Conservation (phyloP, 2,888 invertebrate genomes). For the Andrena trimmerana region DNA sequence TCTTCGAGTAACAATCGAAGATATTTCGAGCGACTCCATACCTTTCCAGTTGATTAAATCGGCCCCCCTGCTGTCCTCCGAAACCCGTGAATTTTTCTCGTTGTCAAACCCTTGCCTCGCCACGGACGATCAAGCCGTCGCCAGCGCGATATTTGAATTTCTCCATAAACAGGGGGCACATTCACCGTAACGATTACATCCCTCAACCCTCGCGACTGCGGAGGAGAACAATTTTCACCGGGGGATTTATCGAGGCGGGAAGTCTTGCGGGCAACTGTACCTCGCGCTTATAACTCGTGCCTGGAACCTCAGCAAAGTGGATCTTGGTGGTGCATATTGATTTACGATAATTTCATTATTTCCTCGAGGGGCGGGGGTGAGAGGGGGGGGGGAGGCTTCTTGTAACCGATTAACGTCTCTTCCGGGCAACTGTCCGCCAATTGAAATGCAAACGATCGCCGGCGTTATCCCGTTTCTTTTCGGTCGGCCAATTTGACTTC, state of each 20-base stretch:
- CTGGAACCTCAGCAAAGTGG: constrained; percentile 61
- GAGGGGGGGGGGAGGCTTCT: constrained; percentile 48
- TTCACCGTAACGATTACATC: constrained; percentile 40
- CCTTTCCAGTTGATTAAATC: background rate
- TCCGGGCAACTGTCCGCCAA: constrained; percentile 70
- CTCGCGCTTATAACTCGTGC: constrained; percentile 59
- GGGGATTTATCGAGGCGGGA: constrained; percentile 42
- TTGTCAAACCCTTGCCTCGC: background rate
- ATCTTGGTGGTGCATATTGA: constrained; percentile 72
- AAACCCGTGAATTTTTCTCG: background rate
- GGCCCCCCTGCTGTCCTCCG: background rate
- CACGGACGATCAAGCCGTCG: background rate
- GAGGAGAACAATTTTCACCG: constrained; percentile 38
- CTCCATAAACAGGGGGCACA: constrained; percentile 11
- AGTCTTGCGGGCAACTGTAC: constrained; percentile 71
- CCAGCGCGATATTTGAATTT: background rate
- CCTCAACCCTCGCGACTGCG: background rate
- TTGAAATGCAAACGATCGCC: constrained; percentile 72
- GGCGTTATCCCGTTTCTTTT: constrained; percentile 54
- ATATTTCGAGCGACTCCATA: no score
- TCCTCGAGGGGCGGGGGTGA: constrained; percentile 41
- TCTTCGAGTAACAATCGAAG: no score
- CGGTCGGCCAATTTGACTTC: constrained; percentile 56
- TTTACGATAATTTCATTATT: constrained; percentile 76
- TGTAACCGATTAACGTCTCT: constrained; percentile 73